These are phyloP conservation scores for Aeoliscus strigatus DNA, from an alignment of 2,797 vertebrate genomes.

Conservation along the genomic window DNA sequence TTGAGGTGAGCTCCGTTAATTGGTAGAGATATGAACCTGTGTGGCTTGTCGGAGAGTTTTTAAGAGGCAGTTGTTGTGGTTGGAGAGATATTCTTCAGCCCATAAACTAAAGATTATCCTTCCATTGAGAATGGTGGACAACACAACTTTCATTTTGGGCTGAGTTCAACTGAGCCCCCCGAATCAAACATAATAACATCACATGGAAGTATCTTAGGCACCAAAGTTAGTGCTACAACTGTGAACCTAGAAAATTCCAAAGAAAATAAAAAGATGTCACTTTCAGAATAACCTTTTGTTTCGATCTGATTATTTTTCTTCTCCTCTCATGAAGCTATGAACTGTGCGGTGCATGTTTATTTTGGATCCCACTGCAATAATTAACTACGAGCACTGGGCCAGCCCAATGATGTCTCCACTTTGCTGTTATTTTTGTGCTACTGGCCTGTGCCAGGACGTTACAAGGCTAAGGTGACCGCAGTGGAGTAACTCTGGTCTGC, in stretches of 20 bases:
- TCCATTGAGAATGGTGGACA: constrained; percentile 54
- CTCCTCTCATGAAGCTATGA: constrained; percentile 39
- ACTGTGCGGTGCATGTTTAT: constrained; percentile 46
- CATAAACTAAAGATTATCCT: constrained; percentile 60
- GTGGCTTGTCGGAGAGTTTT: constrained; percentile 50
- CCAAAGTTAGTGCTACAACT: too few relatives aligned
- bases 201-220: too few relatives aligned
- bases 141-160: constrained; percentile 56
- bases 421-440: constrained; percentile 72
- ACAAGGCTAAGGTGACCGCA: constrained; percentile 58
- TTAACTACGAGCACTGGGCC: constrained; percentile 49
- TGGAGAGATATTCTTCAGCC: constrained; percentile 50
- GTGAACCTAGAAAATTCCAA: constrained; percentile 35
- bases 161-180: constrained; percentile 45
- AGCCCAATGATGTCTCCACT: constrained; percentile 64
- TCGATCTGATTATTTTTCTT: constrained; percentile 39
- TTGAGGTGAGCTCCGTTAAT: constrained; percentile 57
- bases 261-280: too few relatives aligned
- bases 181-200: too few relatives aligned
- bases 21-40: constrained; percentile 60
- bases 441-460: constrained; percentile 50
- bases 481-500: constrained; percentile 57
- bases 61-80: constrained; percentile 52
- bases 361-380: constrained; percentile 64
- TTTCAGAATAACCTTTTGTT: too few relatives aligned